Base-by-base conservation (phyloP, 2,888 invertebrate genomes). In the Acronicta aceris region DNA sequence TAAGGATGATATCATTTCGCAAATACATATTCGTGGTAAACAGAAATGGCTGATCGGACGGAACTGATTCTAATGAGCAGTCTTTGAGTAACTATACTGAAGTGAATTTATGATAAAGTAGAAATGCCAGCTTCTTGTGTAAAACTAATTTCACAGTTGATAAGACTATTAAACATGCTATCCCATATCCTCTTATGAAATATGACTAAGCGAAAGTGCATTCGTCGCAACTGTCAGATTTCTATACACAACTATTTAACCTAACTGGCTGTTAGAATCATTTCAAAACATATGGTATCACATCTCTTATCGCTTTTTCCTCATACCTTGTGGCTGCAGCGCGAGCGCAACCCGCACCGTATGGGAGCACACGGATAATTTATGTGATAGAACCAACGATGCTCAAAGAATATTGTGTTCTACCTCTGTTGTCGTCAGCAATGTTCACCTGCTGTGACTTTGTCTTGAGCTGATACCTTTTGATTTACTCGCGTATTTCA, bases 301-400 rank as follows among this genome's bases (percentile, higher is more conserved):
- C 6, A 27, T 78, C 69, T 49, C 71, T 74, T 62, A 65, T 52
- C 58, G 64, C 63, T 49, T 63, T n/a, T 25, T 50, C 47, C 43
- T 62, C 40, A 53, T 48, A 40, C 10, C 54, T 59, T 57, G 21
- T 8, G 43, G 17, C 36, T 38, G 25, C 41, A 15, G 9, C 73
- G 61, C 71, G 72, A 64, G 61, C 71, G 74, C 78, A 82, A 63
- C 57, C 74, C 63, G 78, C 80, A 78, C 81, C 74, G 77, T 84
- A 86, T 85, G 80, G 84, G 82, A 78, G 76, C 79, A 74, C 56
- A 75, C 76, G 77, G 78, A 83, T 86, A 87, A 90, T 89, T 89
- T 89, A 89, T 89, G 75, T 78, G 81, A 75, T 79, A 80, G 71
- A 74, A 71, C 76, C 70, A 79, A 70, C 80, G 82, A 85, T 84